A percentile compares a stretch with the other conserved stretches of the same genome.
Conservation (phyloP, 2,888 invertebrate genomes). For the Tetragonisca angustula region DNA sequence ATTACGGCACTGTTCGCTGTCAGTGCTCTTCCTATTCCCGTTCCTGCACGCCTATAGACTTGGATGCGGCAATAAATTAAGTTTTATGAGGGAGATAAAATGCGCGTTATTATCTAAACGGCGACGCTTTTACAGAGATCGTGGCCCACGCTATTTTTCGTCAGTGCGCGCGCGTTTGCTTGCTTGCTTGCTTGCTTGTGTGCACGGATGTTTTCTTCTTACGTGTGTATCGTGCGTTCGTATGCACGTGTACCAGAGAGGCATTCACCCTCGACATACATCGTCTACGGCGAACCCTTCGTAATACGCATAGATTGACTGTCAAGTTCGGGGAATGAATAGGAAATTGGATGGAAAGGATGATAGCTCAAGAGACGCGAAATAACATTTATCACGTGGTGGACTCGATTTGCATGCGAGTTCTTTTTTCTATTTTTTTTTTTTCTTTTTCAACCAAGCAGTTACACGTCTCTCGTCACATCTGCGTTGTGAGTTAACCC, state of each 20-base stretch:
- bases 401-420: constrained; percentile 5
- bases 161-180: constrained; percentile 16
- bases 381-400: constrained; percentile 60
- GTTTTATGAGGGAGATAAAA: constrained; percentile 84
- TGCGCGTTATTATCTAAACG: constrained; percentile 84
- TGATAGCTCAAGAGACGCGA: constrained; percentile 42
- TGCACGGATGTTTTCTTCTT: not conserved
- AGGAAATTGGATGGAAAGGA: constrained; percentile 67
- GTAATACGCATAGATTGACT: constrained; percentile 71
- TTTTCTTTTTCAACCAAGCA: not conserved
- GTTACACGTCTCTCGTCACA: not conserved
- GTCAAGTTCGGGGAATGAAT: constrained; percentile 71
- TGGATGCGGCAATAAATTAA: constrained; percentile 83
- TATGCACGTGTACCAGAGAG: constrained; percentile 38
- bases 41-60: constrained; percentile 81
- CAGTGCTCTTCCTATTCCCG: constrained; percentile 75
- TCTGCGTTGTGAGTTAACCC: not conserved
- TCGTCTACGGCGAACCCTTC: constrained; percentile 65
- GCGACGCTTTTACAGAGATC: constrained; percentile 82
- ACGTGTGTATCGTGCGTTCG: not conserved
- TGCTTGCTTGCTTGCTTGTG: not conserved
- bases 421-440: not conserved
- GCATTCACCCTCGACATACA: constrained; percentile 67
- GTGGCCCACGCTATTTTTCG: constrained; percentile 78
- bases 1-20: constrained; percentile 66